Percentiles rank a stretch among this genome's conserved stretches.
Evolutionary conservation across 2,797 vertebrate species (phyloP).

Genomic region (Catamblyrhynchus diadema): DNA sequence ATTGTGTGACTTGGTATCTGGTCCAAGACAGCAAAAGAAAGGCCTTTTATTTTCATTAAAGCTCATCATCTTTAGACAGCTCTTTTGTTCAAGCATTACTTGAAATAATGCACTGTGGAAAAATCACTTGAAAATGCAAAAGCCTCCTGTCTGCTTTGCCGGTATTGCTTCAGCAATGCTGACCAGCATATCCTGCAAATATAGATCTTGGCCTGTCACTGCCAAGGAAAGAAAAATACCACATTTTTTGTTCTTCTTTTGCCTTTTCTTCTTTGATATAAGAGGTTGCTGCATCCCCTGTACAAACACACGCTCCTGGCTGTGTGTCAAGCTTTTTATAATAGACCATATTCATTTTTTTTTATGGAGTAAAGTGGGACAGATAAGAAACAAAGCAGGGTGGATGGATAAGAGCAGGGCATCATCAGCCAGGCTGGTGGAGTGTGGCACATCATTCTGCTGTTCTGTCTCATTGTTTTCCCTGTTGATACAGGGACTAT

Average conservation of each 20-base stretch:
- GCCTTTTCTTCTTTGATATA: not conserved
- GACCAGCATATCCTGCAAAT: not conserved
- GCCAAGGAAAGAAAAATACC: not conserved
- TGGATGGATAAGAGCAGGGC: not conserved
- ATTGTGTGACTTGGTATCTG: not conserved
- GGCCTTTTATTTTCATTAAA: not conserved
- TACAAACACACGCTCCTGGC: not conserved
- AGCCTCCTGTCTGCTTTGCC: not conserved
- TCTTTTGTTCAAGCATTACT: not conserved
- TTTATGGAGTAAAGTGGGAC: not conserved
- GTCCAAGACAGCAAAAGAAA: not conserved
- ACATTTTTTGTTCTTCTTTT: not conserved
- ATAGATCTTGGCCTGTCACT: not conserved
- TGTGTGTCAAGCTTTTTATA: not conserved
- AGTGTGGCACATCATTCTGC: not conserved
- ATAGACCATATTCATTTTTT: not conserved
- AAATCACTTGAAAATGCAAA: not conserved
- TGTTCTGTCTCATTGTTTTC: not conserved
- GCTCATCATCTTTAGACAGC: not conserved
- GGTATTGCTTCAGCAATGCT: not conserved
- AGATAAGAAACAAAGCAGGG: not conserved
- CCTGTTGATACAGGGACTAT: not conserved
- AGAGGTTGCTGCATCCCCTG: not conserved
- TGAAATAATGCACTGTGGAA: not conserved
- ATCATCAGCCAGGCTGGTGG: not conserved